Percentiles rank a stretch among this genome's conserved stretches.
Conservation (phyloP, 2,797 vertebrate species). For the Diplodus puntazzo region DNA sequence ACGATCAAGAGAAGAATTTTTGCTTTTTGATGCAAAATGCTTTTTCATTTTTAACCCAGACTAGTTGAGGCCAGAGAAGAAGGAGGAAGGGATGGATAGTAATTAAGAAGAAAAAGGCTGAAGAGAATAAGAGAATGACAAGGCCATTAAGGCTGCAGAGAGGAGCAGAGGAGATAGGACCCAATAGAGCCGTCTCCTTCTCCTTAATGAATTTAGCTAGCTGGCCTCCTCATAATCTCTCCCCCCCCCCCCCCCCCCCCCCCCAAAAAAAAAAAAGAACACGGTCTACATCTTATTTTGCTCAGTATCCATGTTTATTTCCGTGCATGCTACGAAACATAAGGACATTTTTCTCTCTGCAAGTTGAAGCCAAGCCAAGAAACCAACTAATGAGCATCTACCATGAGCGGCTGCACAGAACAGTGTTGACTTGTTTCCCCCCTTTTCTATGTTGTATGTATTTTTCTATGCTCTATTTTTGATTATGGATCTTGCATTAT, state of each 20-base stretch:
- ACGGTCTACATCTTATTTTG: constrained; percentile 33
- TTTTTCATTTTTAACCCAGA: constrained; percentile 14
- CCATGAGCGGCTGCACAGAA: neutral
- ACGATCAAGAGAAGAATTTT: constrained; percentile 20
- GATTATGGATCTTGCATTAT: neutral
- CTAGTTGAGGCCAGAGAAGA: constrained; percentile 11
- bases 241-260: too few species aligned
- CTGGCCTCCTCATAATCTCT: constrained; percentile 37
- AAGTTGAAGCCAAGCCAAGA: neutral
- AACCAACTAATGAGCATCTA: neutral
- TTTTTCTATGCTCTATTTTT: neutral
- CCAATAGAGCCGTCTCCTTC: constrained; percentile 44
- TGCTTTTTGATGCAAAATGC: neutral
- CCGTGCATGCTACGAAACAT: neutral
- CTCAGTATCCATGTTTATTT: neutral
- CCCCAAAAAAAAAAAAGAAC: constrained; percentile 25
- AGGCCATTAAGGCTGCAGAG: constrained; percentile 48
- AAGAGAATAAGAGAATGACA: constrained; percentile 39
- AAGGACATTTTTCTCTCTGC: neutral
- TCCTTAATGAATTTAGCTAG: constrained; percentile 57
- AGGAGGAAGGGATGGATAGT: constrained; percentile 12
- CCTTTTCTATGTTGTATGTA: too few species aligned
- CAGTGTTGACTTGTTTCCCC: neutral
- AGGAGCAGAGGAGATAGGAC: constrained; percentile 47
- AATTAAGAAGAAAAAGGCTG: constrained; percentile 38